Evolutionary conservation across 2,113 vertebrate genomes (phyloP), one percentile per base, ranked within the genome.

Genomic region (Scophthalmus maximus): DNA sequence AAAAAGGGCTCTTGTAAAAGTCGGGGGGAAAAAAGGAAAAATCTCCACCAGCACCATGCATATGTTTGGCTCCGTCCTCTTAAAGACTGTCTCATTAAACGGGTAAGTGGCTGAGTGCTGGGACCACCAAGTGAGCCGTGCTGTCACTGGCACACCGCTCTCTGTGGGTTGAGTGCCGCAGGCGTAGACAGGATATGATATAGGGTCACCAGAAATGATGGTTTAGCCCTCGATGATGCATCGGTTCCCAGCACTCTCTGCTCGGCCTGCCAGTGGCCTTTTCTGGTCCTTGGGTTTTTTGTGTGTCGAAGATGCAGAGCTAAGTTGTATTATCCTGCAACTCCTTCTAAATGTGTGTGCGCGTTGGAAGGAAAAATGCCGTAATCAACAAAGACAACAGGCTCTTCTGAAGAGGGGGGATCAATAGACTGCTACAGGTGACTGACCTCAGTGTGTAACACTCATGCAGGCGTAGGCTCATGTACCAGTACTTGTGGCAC

Each of bases 81-180:
- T 90, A 79, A 85, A 88, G 81, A 85, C 83, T 72, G 79, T 89
- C 88, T 91, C 89, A 91, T 90, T 91, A 90, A 90, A 90, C 68
- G 87, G 72, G 77, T 91, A 89, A 90, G 86, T 92, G 87, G 85
- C 84, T 90, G 86, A 87, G 82, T 64, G 83, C 78, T 78, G 76
- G 76, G 91, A 92, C 91, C 91, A 92, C 88, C 89, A 64, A 85
- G 89, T 64, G 81, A 84, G 90, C 70, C 71, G 53, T 87, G 85
- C 88, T 87, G 89, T 89, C 90, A 82, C 87, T 89, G 90, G 91
- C 85, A 89, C 81, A 61, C 78, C 42, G 80, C 81, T 75, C 76
- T 79, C 60, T 81, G 73, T 29, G 80, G 84, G 78, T 67, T 61
- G 65, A 72, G 78, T 58, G 76, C 85, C 51, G 55, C 73, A 64